phyloP scores from a whole-genome alignment of 1,140 invertebrate genomes.

The Pseudoatta argentina region DNA sequence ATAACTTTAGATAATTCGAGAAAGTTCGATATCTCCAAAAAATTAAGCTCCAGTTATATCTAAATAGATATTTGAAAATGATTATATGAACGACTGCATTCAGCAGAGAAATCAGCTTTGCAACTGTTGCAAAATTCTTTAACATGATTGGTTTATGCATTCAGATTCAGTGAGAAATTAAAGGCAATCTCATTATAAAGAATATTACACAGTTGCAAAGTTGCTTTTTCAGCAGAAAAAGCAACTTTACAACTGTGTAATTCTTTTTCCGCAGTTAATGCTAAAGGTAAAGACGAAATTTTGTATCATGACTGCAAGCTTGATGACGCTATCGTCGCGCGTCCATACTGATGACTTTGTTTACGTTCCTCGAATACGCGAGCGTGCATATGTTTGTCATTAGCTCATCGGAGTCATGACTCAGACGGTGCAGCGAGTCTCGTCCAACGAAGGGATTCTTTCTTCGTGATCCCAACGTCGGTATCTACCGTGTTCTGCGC shows the following conservation, averaged over 20 bases:
- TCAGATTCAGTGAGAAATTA: too few species aligned
- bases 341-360: conserved; percentile 59
- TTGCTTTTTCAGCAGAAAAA: too few species aligned
- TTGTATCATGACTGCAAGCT: background rate
- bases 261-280: background rate
- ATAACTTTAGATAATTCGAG: background rate
- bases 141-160: too few species aligned
- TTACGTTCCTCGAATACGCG: conserved; percentile 50
- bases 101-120: too few species aligned
- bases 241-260: too few species aligned
- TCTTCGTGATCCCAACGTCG: conserved; percentile 64
- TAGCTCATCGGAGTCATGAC: conserved; percentile 71
- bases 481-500: background rate
- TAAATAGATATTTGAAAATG: background rate
- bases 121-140: too few species aligned
- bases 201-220: too few species aligned
- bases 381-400: conserved; percentile 73
- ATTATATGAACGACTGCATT: background rate
- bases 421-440: conserved; percentile 53
- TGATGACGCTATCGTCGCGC: conserved; percentile 39
- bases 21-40: background rate
- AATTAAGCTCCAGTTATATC: background rate
- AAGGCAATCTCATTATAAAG: too few species aligned
- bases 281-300: background rate
- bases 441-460: conserved; percentile 70